phyloP scores from a whole-genome alignment of 2,113 vertebrate genomes.

The Pristiophorus japonicus region DNA sequence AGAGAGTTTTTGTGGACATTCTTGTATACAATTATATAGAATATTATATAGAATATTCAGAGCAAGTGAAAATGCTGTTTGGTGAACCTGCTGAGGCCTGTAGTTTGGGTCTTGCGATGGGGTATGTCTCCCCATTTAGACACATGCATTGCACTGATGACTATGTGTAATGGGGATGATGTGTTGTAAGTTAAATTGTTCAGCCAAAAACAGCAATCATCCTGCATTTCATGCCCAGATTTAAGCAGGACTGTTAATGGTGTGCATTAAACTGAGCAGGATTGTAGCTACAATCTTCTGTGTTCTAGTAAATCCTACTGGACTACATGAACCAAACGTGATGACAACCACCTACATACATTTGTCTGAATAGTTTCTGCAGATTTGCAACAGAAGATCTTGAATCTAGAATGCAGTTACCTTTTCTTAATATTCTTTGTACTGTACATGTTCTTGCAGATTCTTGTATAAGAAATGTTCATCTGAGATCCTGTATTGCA shows the following conservation, averaged over 20 bases:
- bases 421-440: conserved; percentile 2
- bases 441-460: background rate
- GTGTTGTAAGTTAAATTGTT: background rate
- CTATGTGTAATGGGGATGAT: background rate
- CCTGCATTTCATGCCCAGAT: background rate
- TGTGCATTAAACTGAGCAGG: background rate
- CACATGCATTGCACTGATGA: background rate
- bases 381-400: background rate
- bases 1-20: background rate
- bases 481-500: background rate
- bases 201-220: no score
- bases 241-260: background rate
- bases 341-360: background rate
- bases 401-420: background rate
- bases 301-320: background rate
- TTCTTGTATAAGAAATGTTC: background rate
- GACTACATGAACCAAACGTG: background rate
- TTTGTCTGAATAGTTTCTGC: background rate
- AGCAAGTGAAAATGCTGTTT: background rate
- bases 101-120: background rate
- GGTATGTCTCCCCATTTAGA: background rate
- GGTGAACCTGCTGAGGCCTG: background rate
- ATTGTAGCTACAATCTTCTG: background rate
- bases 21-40: background rate
- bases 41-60: background rate